A percentile compares a stretch with the other conserved stretches of the same genome.
Conservation (phyloP, 2,888 invertebrate species). For the Gasteruption jaculator region DNA sequence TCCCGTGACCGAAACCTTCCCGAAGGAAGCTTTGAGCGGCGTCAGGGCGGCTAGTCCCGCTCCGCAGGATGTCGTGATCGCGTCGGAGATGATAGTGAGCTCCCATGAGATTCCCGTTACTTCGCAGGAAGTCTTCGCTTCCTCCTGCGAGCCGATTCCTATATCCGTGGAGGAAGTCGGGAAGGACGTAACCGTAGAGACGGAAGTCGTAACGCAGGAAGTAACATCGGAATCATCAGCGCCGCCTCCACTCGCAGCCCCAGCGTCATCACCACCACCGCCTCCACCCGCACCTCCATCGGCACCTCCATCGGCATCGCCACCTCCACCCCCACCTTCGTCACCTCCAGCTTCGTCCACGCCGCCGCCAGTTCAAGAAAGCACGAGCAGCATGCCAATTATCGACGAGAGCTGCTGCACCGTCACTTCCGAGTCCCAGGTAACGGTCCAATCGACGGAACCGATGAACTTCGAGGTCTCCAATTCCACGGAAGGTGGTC, state of each 20-base stretch:
- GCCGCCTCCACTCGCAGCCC: conserved; percentile 15
- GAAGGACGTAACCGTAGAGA: conserved; percentile 12
- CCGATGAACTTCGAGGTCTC: conserved; percentile 26
- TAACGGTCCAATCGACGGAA: conserved; percentile 24
- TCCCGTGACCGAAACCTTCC: conserved; percentile 35
- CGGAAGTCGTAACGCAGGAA: conserved; percentile 23
- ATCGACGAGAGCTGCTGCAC: conserved; percentile 27
- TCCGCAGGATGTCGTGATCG: conserved; percentile 19
- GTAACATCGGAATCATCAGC: conserved; percentile 23
- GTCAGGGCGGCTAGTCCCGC: conserved; percentile 18
- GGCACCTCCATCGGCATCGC: conserved; percentile 10
- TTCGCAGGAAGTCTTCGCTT: conserved; percentile 21
- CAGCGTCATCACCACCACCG: conserved; percentile 10
- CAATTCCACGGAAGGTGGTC: conserved; percentile 22
- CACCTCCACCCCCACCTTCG: conserved; percentile 13
- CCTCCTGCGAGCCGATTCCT: conserved; percentile 19
- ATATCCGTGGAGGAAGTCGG: conserved; percentile 11
- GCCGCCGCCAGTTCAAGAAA: conserved; percentile 18
- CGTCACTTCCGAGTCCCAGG: conserved; percentile 29
- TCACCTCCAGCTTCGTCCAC: conserved; percentile 20
- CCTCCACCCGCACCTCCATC: not conserved
- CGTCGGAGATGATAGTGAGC: conserved; percentile 23
- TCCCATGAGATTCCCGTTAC: conserved; percentile 18
- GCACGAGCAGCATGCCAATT: conserved; percentile 23
- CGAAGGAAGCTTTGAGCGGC: conserved; percentile 29